Evolutionary conservation across 2,888 invertebrate species (phyloP), one percentile per base, ranked within the genome.

Genomic region (Temnothorax ravouxi): DNA sequence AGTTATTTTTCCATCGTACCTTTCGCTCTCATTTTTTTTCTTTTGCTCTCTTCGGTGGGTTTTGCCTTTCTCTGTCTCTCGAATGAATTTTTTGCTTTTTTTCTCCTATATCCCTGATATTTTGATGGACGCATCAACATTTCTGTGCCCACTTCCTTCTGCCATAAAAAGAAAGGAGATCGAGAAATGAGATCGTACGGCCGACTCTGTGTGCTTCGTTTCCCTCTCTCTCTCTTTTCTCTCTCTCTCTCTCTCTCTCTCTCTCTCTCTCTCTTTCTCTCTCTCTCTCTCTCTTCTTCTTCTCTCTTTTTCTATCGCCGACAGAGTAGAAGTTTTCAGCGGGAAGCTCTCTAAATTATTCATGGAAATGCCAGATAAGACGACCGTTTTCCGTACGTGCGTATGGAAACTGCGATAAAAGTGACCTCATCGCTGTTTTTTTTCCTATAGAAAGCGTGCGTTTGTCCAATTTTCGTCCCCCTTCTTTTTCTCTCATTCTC

Each of bases 311-410:
- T 56, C 61, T 69, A 21, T 64, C 75, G 29, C 50, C 67, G 76
- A 62, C 72, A 76, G 86, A 44, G n/a, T 54, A 84, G 79, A 90
- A 89, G 87, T 91, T 91, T 91, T 90, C 89, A 91, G 76, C 87
- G 80, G 85, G 90, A 89, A 88, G 88, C 85, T 90, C 88, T 88
- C 90, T 92, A 92, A 93, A 93, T 92, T 92, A 92, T 93, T 92
- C 92, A 93, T 92, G 91, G 91, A 87, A 88, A 88, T 81, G 86
- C 83, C 69, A 89, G 91, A 91, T 91, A 91, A 91, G 91, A 87
- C 90, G 90, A 83, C 86, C 89, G 86, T 90, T 90, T 90, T 90
- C 88, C 85, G 86, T 90, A 88, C 88, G 90, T 90, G 90, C 90
- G 90, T 90, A 90, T 90, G 90, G 89, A 89, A 88, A 85, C 84